Percentiles rank a stretch among this genome's conserved stretches.
These are phyloP conservation scores for Malacosoma neustria DNA, from an alignment of 2,888 invertebrate genomes.

Conservation along the genomic window DNA sequence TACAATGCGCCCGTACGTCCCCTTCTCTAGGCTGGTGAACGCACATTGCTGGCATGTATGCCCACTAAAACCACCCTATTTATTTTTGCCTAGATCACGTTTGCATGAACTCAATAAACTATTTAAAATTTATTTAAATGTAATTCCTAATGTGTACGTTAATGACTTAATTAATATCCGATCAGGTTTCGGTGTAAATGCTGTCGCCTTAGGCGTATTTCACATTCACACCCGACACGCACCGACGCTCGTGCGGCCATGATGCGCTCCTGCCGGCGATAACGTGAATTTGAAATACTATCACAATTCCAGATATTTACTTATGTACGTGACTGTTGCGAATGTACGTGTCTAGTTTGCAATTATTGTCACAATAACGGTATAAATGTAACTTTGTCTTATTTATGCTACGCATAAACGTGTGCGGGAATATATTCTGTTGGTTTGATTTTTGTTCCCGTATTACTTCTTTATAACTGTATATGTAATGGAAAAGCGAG, in stretches of 20 bases:
- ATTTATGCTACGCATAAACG: neutral
- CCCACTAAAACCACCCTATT: too few relatives aligned
- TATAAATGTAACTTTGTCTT: neutral
- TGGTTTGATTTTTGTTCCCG: too few relatives aligned
- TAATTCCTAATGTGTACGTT: too few relatives aligned
- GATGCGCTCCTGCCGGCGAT: slow-evolving; percentile 19
- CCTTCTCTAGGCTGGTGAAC: too few relatives aligned
- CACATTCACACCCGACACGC: slow-evolving; percentile 37
- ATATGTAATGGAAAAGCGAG: too few relatives aligned
- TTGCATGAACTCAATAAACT: too few relatives aligned
- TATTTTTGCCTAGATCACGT: too few relatives aligned
- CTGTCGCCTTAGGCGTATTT: slow-evolving; percentile 21
- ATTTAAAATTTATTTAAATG: too few relatives aligned
- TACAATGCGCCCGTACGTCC: too few relatives aligned
- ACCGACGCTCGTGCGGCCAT: slow-evolving; percentile 18
- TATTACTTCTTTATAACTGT: too few relatives aligned
- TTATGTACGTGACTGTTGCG: slow-evolving; percentile 1
- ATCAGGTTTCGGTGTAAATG: slow-evolving; percentile 2
- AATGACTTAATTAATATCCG: slow-evolving; percentile 6
- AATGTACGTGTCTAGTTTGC: neutral
- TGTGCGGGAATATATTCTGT: too few relatives aligned
- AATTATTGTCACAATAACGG: neutral
- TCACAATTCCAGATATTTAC: slow-evolving; percentile 2
- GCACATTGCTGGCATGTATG: too few relatives aligned
- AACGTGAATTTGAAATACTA: slow-evolving; percentile 22